Conservation (phyloP, 1,140 invertebrate genomes). For the Tetramorium parvispinum region DNA sequence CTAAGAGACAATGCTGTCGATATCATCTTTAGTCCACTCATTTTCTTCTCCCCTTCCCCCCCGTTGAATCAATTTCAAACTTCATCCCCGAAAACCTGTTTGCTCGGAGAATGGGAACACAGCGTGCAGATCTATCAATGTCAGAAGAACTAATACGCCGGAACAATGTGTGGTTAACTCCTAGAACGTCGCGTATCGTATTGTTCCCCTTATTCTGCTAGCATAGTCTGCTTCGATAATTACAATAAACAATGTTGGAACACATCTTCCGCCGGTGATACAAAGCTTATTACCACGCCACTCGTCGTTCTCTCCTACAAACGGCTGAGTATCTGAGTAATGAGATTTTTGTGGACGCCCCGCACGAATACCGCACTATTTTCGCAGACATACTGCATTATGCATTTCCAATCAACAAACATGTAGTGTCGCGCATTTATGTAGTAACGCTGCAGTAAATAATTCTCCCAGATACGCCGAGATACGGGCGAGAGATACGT, state of each 20-base stretch:
- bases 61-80: constrained; percentile 34
- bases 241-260: constrained; percentile 30
- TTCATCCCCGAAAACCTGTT: constrained; percentile 39
- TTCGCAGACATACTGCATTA: constrained; percentile 43
- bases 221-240: constrained; percentile 12
- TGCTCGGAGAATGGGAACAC: constrained; percentile 2
- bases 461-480: background rate
- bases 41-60: background rate
- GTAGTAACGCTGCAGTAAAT: background rate
- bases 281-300: constrained; percentile 7
- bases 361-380: constrained; percentile 23
- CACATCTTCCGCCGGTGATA: constrained; percentile 6
- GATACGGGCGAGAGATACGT: background rate
- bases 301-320: background rate
- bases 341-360: background rate
- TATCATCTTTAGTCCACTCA: constrained; percentile 9
- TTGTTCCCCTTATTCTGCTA: constrained; percentile 21
- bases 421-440: constrained; percentile 7
- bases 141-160: constrained; percentile 43
- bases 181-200: constrained; percentile 21
- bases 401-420: constrained; percentile 65
- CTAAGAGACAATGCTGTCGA: background rate
- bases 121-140: constrained; percentile 39
- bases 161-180: constrained; percentile 37
- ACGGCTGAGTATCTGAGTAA: background rate